Evolutionary conservation across 1,140 invertebrate species (phyloP), one percentile per base, ranked within the genome.

Genomic region (Euschistus heros): DNA sequence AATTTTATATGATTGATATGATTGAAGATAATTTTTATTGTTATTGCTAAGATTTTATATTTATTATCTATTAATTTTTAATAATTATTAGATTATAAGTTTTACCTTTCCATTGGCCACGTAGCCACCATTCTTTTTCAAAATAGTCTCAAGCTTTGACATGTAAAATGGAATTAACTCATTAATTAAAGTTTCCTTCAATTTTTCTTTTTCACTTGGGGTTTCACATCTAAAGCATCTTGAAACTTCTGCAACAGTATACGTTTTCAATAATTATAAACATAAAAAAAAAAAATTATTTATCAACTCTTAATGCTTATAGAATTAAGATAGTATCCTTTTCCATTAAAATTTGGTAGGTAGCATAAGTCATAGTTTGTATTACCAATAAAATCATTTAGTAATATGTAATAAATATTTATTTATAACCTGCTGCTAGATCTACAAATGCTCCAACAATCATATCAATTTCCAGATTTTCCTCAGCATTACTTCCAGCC

Each of bases 111-210:
- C 76, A 59, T 77, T 77, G 8, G 80, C 74, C 15, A 80, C 76
- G 27, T 75, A 76, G 42, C 76, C 77, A 0, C 71, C 74, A 59
- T 81, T 81, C 22, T 73, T 72, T 50, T 76, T 73, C 0, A 77
- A 71, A 63, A 74, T 69, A 17, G 73, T 70, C 61, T 82, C 78
- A 47, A 84, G 75, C 71, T 78, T 80, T 65, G 78, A 75, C 69
- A 84, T 71, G 70, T 80, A 84, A 68, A 78, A 81, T 65, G 82
- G 81, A 15, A 76, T 68, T 10, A 70, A 71, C 24, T 74, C 73
- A 50, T 74, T 72, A 10, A 73, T 52, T 17, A 76, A 67, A 18
- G 67, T 18, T 18, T 69, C 69, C 33, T 72, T 61, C n/a, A 73
- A 64, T 15, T 69, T 69, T 4, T 72, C 68, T 69, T 75, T 76